Conservation (phyloP, 1,140 invertebrate genomes). For the Pectinophora gossypiella region DNA sequence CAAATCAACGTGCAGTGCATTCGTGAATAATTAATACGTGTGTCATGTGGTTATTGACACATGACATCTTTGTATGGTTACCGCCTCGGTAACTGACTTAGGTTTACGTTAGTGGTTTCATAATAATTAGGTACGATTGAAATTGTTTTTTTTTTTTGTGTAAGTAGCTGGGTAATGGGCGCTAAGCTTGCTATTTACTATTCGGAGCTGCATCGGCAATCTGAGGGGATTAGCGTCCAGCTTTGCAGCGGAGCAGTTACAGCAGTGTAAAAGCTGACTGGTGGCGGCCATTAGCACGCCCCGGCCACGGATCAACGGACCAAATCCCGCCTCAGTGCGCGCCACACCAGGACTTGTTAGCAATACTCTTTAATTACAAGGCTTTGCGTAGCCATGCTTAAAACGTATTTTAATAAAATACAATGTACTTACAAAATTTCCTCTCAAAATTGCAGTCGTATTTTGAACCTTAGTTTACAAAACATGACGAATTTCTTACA, state of each 20-base stretch:
- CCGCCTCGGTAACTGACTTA: too few species aligned
- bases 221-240: not conserved
- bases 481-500: too few species aligned
- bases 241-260: not conserved
- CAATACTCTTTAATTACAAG: not conserved
- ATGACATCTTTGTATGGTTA: too few species aligned
- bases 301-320: not conserved
- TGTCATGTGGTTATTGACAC: too few species aligned
- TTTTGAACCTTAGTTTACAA: too few species aligned
- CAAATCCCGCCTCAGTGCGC: not conserved
- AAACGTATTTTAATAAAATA: not conserved
- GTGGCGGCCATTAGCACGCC: conserved; percentile 1
- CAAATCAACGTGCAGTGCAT: not conserved
- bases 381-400: not conserved
- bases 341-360: not conserved
- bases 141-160: too few species aligned
- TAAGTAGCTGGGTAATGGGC: not conserved
- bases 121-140: too few species aligned
- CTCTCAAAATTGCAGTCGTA: not conserved
- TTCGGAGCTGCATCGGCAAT: not conserved
- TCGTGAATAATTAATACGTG: too few species aligned
- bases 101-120: too few species aligned
- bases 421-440: not conserved
- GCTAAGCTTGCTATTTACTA: not conserved
- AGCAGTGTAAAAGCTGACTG: conserved; percentile 1